Conservation (phyloP, 2,113 vertebrate genomes). For the Argyrosomus japonicus region DNA sequence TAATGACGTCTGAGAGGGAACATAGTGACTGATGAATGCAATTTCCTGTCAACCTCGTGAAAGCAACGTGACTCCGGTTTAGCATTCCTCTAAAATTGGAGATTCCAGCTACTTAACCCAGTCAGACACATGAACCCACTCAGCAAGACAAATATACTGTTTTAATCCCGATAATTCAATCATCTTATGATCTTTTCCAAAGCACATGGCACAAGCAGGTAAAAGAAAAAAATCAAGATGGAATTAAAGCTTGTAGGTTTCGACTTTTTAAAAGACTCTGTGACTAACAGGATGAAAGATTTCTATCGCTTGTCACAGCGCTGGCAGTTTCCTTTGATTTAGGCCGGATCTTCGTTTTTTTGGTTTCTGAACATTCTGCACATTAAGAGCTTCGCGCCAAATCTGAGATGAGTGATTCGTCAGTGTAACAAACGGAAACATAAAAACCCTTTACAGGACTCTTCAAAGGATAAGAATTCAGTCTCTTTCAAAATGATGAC, state of each 20-base stretch:
- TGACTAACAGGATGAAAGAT: conserved; percentile 34
- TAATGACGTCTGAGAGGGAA: conserved; percentile 3
- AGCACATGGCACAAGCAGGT: neutral
- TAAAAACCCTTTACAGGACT: neutral
- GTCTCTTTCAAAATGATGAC: neutral
- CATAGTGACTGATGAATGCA: conserved; percentile 34
- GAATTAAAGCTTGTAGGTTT: conserved; percentile 34
- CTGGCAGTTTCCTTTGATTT: conserved; percentile 39
- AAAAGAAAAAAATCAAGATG: conserved; percentile 2
- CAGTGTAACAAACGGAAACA: neutral
- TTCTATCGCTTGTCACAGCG: conserved; percentile 31
- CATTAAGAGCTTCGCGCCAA: conserved; percentile 10
- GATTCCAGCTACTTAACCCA: conserved; percentile 47
- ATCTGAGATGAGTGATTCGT: neutral
- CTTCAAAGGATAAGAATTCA: neutral
- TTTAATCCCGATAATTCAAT: conserved; percentile 37
- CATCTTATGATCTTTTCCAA: neutral
- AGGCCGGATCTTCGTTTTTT: neutral
- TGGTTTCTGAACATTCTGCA: conserved; percentile 9
- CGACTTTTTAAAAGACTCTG: conserved; percentile 29
- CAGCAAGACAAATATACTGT: conserved; percentile 32
- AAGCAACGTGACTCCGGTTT: conserved; percentile 60
- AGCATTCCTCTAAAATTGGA: conserved; percentile 46
- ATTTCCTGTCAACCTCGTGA: conserved; percentile 62
- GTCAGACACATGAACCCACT: conserved; percentile 32